A percentile compares a stretch with the other conserved stretches of the same genome.
phyloP scores from a whole-genome alignment of 2,113 vertebrate species.

The Cromileptes altivelis region DNA sequence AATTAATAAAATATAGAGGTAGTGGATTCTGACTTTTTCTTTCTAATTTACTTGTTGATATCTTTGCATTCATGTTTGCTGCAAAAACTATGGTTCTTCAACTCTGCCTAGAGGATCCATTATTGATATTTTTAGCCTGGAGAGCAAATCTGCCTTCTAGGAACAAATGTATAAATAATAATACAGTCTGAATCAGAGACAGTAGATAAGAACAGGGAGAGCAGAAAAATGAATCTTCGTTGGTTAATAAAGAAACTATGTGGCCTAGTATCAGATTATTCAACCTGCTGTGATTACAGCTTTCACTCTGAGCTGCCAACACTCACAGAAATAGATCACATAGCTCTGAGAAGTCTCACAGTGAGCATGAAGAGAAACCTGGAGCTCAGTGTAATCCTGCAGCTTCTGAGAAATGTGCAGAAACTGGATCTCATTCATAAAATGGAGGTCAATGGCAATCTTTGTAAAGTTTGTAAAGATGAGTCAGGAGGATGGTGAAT shows the following conservation, averaged over 20 bases:
- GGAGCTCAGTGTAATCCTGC: slow-evolving; percentile 52
- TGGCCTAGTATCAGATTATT: slow-evolving; percentile 20
- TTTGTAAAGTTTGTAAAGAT: background rate
- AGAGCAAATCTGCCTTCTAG: background rate
- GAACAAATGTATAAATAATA: background rate
- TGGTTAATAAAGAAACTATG: background rate
- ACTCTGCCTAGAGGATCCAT: background rate
- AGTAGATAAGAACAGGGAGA: background rate
- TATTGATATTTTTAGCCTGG: background rate
- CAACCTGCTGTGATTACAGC: slow-evolving; percentile 32
- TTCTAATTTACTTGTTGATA: too few species aligned
- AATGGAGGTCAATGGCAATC: background rate
- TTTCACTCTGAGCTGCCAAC: slow-evolving; percentile 19
- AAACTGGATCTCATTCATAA: slow-evolving; percentile 27
- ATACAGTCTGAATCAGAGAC: too few species aligned
- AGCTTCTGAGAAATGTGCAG: slow-evolving; percentile 50
- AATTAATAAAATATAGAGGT: too few species aligned
- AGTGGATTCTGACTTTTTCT: background rate
- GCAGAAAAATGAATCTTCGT: background rate
- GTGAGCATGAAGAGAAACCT: background rate
- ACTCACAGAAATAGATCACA: slow-evolving; percentile 48
- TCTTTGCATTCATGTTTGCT: background rate
- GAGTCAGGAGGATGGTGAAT: background rate
- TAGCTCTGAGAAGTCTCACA: background rate
- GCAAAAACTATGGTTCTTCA: background rate